Conservation (phyloP, 2,797 vertebrate species). For the Pempheris klunzingeri region DNA sequence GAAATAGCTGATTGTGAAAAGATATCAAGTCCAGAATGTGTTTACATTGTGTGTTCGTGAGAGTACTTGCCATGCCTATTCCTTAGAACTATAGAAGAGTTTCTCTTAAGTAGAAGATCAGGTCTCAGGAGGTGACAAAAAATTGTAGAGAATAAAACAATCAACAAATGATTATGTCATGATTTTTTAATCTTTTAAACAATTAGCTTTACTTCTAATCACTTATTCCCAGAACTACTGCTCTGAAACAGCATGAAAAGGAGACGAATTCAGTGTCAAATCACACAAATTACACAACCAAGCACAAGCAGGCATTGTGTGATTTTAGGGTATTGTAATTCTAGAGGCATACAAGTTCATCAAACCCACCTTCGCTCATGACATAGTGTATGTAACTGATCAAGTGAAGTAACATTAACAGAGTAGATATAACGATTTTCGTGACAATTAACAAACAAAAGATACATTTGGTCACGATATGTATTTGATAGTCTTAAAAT, state of each 20-base stretch:
- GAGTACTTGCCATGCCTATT: background rate
- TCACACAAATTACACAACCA: background rate
- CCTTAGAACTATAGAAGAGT: background rate
- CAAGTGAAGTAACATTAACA: background rate
- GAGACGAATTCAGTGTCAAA: background rate
- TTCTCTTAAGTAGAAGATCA: background rate
- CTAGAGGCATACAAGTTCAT: background rate
- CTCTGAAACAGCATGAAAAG: background rate
- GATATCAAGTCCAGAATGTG: background rate
- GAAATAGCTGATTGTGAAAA: background rate
- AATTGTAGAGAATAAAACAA: background rate
- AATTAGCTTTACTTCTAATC: background rate
- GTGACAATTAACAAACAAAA: background rate
- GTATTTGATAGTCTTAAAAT: background rate
- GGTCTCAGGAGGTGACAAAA: background rate
- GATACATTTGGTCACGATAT: background rate
- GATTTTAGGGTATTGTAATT: background rate
- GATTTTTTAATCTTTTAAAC: background rate
- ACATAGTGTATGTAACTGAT: background rate
- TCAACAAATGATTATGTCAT: background rate
- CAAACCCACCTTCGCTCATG: background rate
- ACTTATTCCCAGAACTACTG: background rate
- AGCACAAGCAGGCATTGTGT: background rate
- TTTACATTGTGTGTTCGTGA: background rate
- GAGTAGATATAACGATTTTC: background rate